Evolutionary conservation across 2,113 vertebrate genomes (phyloP), one percentile per base, ranked within the genome.

Genomic region (Trachemys scripta): DNA sequence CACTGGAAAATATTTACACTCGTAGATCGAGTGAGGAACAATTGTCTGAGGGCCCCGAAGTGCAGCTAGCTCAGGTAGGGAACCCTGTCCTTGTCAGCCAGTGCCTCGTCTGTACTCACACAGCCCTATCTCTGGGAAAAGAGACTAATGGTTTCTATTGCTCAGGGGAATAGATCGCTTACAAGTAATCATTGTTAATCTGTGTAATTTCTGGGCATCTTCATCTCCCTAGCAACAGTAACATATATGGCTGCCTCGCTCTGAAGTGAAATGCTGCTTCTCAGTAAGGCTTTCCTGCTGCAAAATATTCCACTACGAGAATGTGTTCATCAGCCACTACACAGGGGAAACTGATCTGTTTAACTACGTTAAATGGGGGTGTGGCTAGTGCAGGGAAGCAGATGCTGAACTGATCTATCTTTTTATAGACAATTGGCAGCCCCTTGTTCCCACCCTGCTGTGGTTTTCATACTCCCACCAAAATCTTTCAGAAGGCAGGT

Each of bases 81-180:
- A 78, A 25, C 11, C 11, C 10, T 45, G 24, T 45, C n/a, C 42
- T 42, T 76, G n/a, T 76, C 38, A 78, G 75, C 45, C 75, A 45
- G 42, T 47, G 42, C 25, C 25, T 47, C 16, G 24, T 78, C 75
- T 47, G 38, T 78, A 27, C 25, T 78, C 75, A 24, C 42, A 45
- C 72, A 3, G 62, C 31, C 8, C 16, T 49, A 35, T 29, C 1
- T 0, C 0, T 12, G 1, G 56, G 29, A 45, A 92, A 56, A 10
- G 75, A 78, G 24, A 78, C 75, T 78, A 78, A 78, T 47, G 42
- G 25, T 78, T 78, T 78, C 75, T 47, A 50, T 57, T 57, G 65
- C 50, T 2, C 24, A 29, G 3, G 9, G 20, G 79, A 62, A 65
- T 25, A 0, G 3, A 25, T 27, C 0, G 1, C 27, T 80, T 0